Conservation (phyloP, 37 sponge, comb jelly and placozoan species). For the Amphimedon queenslandica region DNA sequence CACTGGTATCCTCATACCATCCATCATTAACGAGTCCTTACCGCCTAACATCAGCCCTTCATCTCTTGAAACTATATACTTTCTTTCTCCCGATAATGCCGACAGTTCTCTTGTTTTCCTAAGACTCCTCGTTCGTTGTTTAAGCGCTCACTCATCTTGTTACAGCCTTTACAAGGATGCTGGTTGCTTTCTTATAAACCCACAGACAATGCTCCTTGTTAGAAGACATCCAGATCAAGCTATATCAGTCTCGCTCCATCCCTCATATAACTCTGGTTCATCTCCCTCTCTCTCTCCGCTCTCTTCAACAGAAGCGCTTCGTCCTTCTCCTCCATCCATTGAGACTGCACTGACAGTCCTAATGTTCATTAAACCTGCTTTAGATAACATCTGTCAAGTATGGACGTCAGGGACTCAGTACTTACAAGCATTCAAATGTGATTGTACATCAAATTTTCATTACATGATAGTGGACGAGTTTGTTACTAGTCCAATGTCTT, state of each 20-base stretch:
- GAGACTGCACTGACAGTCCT: conserved; percentile 55
- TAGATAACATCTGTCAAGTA: conserved; percentile 52
- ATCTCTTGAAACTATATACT: neutral
- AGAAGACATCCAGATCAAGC: neutral
- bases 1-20: conserved; percentile 28
- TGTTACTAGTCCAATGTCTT: no score
- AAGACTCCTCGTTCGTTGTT: conserved; percentile 52
- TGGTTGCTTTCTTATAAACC: conserved; percentile 1
- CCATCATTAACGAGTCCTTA: conserved; percentile 17
- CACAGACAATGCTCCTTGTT: neutral
- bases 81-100: neutral
- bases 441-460: no score
- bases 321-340: neutral
- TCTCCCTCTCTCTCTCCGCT: neutral
- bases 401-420: no score
- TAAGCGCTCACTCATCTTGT: conserved; percentile 38
- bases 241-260: neutral
- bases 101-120: conserved; percentile 20
- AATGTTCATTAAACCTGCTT: conserved; percentile 66
- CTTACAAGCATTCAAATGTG: no score
- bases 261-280: neutral
- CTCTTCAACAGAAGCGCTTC: neutral
- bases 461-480: no score
- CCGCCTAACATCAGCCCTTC: conserved; percentile 16
- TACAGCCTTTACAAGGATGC: conserved; percentile 34